Evolutionary conservation across 2,888 invertebrate species (phyloP).

Genomic region (Cataglyphis albicans): DNA sequence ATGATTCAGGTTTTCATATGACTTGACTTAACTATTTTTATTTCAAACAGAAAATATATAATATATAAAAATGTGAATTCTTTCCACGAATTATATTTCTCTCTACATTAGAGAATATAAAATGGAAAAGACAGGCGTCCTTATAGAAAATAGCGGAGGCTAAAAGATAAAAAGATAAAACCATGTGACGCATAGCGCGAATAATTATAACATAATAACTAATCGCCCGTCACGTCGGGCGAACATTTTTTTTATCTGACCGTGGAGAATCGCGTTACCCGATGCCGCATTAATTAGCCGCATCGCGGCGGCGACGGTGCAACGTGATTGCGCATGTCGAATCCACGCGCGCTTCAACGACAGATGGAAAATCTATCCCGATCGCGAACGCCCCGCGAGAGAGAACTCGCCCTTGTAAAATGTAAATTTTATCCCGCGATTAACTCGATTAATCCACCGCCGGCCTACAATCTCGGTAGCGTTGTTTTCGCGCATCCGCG

Average conservation of each 20-base stretch:
- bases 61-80: constrained; percentile 15
- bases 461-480: constrained; percentile 39
- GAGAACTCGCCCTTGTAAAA: constrained; percentile 60
- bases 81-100: constrained; percentile 7
- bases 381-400: background rate
- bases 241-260: constrained; percentile 44
- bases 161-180: constrained; percentile 22
- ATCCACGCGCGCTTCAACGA: constrained; percentile 15
- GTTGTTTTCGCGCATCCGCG: constrained; percentile 34
- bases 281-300: constrained; percentile 59
- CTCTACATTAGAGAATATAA: constrained; percentile 14
- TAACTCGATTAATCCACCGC: constrained; percentile 61
- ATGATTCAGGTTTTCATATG: constrained; percentile 42
- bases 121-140: constrained; percentile 1
- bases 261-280: constrained; percentile 48
- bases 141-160: constrained; percentile 12
- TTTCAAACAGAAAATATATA: background rate
- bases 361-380: constrained; percentile 46
- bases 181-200: constrained; percentile 6
- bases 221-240: background rate
- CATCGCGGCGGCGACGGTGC: constrained; percentile 15
- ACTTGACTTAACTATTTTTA: constrained; percentile 46
- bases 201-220: constrained; percentile 42
- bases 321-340: constrained; percentile 56
- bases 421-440: constrained; percentile 68